Evolutionary conservation across 2,888 invertebrate genomes (phyloP).

Genomic region (Girardia tigrina): DNA sequence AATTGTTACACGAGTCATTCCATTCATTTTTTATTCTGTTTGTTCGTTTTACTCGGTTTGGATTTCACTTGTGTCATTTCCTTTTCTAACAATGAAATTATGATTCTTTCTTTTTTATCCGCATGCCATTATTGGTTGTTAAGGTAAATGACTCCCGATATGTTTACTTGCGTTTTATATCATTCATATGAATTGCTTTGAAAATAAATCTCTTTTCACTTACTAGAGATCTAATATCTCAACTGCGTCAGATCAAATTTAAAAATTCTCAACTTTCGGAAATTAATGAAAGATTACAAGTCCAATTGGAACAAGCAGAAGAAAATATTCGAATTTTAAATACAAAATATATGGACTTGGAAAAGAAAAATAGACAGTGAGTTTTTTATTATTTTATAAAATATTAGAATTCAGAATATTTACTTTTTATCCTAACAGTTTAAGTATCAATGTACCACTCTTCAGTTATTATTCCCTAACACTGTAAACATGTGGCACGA

Average conservation of each 20-base stretch:
- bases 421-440: no score
- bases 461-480: no score
- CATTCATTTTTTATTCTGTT: no score
- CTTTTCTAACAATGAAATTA: no score
- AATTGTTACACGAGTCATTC: no score
- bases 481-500: no score
- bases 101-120: slow-evolving; percentile 5
- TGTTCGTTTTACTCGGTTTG: no score
- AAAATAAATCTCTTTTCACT: background rate
- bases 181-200: background rate
- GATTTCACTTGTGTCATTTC: no score
- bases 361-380: slow-evolving; percentile 23
- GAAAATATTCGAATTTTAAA: background rate
- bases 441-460: no score
- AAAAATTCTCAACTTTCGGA: slow-evolving; percentile 19
- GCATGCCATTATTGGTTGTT: slow-evolving; percentile 18
- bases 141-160: no score
- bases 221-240: background rate
- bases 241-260: background rate
- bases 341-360: background rate
- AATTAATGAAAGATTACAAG: background rate
- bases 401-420: no score
- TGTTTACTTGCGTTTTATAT: background rate
- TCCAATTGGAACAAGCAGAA: background rate
- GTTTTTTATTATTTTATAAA: no score